These are phyloP conservation scores for Sinosuthora webbiana DNA, from an alignment of 2,113 vertebrate genomes.

Conservation along the genomic window DNA sequence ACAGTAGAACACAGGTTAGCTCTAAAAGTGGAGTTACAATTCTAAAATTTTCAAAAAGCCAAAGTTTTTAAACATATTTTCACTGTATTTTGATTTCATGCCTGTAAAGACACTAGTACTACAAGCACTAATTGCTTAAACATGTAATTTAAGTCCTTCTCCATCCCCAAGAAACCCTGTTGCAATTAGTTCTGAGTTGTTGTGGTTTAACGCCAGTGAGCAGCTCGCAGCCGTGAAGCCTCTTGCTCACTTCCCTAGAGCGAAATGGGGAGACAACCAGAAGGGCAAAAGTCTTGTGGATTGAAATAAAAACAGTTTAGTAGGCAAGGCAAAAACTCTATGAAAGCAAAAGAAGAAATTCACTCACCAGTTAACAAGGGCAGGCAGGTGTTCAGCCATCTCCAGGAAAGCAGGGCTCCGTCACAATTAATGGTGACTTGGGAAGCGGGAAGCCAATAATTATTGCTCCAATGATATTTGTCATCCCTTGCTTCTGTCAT, in stretches of 20 bases:
- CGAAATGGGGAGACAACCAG: not conserved
- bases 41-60: not conserved
- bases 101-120: not conserved
- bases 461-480: rapidly evolving
- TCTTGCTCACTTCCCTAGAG: rapidly evolving
- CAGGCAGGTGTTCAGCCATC: not conserved
- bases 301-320: not conserved
- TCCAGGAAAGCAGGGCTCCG: not conserved
- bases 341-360: not conserved
- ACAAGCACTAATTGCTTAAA: not conserved
- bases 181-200: not conserved
- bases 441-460: rapidly evolving
- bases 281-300: not conserved
- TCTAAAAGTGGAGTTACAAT: not conserved
- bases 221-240: rapidly evolving
- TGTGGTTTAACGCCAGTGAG: not conserved
- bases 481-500: rapidly evolving
- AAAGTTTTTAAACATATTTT: not conserved
- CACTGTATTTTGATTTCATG: not conserved
- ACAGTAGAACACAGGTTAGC: not conserved
- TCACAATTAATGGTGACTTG: rapidly evolving
- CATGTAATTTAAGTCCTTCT: not conserved
- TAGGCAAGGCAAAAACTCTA: not conserved
- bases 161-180: not conserved
- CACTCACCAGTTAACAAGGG: not conserved